Evolutionary conservation across 2,113 vertebrate genomes (phyloP).

Genomic region (Syrrhaptes paradoxus): DNA sequence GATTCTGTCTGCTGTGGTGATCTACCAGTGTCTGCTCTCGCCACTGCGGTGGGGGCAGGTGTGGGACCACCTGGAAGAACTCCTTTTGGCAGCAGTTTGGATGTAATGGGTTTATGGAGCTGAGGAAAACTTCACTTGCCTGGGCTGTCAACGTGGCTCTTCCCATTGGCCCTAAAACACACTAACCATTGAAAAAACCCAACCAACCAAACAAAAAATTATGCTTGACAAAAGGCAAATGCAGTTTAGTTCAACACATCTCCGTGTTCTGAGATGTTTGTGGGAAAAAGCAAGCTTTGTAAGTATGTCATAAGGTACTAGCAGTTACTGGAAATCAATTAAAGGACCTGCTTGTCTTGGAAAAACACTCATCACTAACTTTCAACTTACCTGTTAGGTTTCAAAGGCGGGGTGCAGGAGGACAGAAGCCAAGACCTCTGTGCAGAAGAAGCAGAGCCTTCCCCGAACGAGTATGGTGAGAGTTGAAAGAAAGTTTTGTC

Average conservation of each 20-base stretch:
- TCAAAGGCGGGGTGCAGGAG: not conserved
- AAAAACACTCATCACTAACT: not conserved
- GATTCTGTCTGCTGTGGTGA: not conserved
- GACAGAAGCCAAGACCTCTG: not conserved
- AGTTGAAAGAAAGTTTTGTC: slow-evolving; percentile 32
- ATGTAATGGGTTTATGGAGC: not conserved
- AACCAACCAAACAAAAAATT: not conserved
- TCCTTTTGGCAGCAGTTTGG: not conserved
- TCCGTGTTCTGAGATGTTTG: not conserved
- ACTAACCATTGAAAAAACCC: not conserved
- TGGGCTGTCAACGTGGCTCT: not conserved
- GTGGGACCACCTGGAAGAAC: not conserved
- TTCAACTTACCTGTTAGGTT: not conserved
- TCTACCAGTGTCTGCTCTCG: accelerated
- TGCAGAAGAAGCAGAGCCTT: not conserved
- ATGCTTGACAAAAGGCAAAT: not conserved
- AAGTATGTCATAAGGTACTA: not conserved
- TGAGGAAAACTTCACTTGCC: not conserved
- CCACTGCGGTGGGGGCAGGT: accelerated
- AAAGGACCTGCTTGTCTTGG: not conserved
- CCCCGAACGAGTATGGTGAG: not conserved
- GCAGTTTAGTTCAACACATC: not conserved
- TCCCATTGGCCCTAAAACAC: not conserved
- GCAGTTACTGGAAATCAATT: not conserved
- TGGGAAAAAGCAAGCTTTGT: not conserved